A percentile compares a stretch with the other conserved stretches of the same genome.
Conservation (phyloP, 2,888 invertebrate species). For the Ennomos fuscantarius region DNA sequence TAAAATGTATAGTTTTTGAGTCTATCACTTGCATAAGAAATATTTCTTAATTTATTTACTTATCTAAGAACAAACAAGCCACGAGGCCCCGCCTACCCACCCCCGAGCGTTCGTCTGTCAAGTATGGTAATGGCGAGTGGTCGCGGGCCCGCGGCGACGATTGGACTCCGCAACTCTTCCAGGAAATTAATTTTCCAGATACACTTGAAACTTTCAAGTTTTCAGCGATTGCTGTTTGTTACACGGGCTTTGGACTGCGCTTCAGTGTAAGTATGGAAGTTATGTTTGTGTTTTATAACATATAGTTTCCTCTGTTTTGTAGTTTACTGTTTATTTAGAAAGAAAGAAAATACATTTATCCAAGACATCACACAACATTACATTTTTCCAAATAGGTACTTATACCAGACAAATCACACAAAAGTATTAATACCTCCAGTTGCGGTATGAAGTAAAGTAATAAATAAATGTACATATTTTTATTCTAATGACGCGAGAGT, state of each 20-base stretch:
- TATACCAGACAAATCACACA: too few species aligned
- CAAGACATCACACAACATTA: too few species aligned
- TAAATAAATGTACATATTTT: too few species aligned
- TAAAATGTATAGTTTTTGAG: too few species aligned
- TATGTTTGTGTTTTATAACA: slow-evolving; percentile 8
- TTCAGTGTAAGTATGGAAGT: slow-evolving; percentile 7
- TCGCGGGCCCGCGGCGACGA: slow-evolving; percentile 39
- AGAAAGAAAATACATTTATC: too few species aligned
- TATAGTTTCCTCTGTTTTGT: background rate
- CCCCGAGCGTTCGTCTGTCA: slow-evolving; percentile 40
- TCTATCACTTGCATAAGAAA: too few species aligned
- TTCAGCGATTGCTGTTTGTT: slow-evolving; percentile 17
- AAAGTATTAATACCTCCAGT: too few species aligned
- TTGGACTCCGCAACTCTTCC: slow-evolving; percentile 41
- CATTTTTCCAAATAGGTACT: too few species aligned
- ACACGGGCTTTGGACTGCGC: slow-evolving; percentile 1
- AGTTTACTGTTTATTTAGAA: background rate
- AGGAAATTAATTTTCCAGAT: slow-evolving; percentile 44
- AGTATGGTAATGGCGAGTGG: slow-evolving; percentile 46
- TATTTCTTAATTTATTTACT: too few species aligned
- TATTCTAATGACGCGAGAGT: too few species aligned
- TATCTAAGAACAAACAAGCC: too few species aligned
- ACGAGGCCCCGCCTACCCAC: slow-evolving; percentile 26
- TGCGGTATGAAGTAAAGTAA: too few species aligned
- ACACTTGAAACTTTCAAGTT: slow-evolving; percentile 39